A percentile compares a stretch with the other conserved stretches of the same genome.
These are phyloP conservation scores for Synanthedon formicaeformis DNA, from an alignment of 2,888 invertebrate species.

Conservation along the genomic window DNA sequence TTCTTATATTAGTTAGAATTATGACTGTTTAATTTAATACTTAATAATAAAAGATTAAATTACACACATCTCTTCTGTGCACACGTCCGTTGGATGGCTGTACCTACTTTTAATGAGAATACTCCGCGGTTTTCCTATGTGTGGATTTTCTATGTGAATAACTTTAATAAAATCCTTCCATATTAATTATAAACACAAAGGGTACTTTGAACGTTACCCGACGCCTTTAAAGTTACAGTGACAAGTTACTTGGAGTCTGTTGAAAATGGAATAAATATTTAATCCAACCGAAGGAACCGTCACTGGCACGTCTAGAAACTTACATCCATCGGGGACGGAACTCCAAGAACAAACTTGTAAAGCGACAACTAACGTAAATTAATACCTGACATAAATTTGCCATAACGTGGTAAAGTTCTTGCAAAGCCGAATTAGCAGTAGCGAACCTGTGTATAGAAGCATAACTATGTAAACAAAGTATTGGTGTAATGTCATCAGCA, in stretches of 20 bases:
- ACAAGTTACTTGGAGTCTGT: conserved; percentile 26
- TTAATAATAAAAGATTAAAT: too few relatives aligned
- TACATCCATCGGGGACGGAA: conserved; percentile 21
- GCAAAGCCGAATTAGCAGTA: not conserved
- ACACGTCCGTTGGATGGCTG: too few relatives aligned
- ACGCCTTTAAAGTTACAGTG: conserved; percentile 16
- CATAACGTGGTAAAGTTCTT: conserved; percentile 35
- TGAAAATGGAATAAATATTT: conserved; percentile 54
- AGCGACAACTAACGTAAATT: conserved; percentile 62
- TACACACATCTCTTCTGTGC: too few relatives aligned
- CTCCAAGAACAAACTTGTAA: conserved; percentile 34
- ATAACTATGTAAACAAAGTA: too few relatives aligned
- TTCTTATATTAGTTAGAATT: too few relatives aligned
- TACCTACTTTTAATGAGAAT: too few relatives aligned
- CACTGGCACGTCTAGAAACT: conserved; percentile 32
- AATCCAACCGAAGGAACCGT: conserved; percentile 49
- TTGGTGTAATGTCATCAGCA: too few relatives aligned
- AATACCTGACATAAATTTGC: conserved; percentile 71
- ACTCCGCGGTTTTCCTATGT: too few relatives aligned
- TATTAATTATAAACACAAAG: conserved; percentile 9
- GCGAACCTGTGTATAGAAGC: not conserved
- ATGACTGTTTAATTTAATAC: too few relatives aligned
- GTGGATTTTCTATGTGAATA: too few relatives aligned
- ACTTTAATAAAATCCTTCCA: not conserved
- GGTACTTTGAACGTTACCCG: conserved; percentile 9